Percentiles rank a stretch among this genome's conserved stretches.
phyloP scores from a whole-genome alignment of 2,797 vertebrate genomes.

The Neopelma chrysocephalum region DNA sequence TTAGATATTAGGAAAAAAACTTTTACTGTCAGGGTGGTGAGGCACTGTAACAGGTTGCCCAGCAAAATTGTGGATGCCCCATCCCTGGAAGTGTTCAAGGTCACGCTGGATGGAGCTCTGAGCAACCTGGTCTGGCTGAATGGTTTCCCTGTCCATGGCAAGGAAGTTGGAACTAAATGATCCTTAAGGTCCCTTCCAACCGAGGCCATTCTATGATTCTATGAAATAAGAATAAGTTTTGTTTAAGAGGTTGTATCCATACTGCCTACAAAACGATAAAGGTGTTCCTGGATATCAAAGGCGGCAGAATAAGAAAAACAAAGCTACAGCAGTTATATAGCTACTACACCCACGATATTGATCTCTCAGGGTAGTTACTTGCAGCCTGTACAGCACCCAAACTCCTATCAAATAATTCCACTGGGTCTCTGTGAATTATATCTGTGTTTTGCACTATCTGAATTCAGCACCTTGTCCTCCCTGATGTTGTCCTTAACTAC shows the following conservation, averaged over 20 bases:
- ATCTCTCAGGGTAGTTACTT: not conserved
- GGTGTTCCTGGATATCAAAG: not conserved
- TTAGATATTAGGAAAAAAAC: not conserved
- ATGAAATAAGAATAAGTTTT: not conserved
- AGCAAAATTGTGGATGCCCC: not conserved
- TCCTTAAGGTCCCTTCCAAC: not conserved
- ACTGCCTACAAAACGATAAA: not conserved
- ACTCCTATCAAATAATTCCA: not conserved
- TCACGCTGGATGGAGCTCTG: not conserved
- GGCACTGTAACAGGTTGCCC: not conserved
- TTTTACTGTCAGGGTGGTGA: not conserved
- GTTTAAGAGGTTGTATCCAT: not conserved
- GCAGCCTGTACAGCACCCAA: not conserved
- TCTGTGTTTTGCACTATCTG: not conserved
- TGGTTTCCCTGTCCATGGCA: not conserved
- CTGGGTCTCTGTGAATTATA: not conserved
- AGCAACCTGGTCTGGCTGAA: not conserved
- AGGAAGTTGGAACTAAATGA: not conserved
- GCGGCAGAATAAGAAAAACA: not conserved
- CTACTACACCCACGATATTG: rapidly evolving
- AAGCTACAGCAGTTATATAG: not conserved
- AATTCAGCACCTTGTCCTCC: not conserved
- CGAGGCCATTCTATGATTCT: not conserved
- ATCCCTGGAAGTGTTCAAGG: not conserved
- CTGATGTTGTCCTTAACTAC: not conserved